Conservation (phyloP, 2,797 vertebrate genomes). For the Allobates femoralis region DNA sequence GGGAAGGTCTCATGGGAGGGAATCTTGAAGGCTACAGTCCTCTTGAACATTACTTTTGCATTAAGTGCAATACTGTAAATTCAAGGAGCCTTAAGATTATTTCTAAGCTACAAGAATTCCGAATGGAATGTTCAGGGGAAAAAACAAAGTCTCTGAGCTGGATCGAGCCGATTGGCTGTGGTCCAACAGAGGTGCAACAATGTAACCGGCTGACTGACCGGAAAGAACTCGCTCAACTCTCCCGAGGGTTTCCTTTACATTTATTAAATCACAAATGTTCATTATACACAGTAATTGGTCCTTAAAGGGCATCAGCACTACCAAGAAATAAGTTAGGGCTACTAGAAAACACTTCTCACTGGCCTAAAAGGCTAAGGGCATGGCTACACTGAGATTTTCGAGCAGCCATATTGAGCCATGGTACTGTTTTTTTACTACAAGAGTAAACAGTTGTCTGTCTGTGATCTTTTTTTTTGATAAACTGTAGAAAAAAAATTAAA, state of each 20-base stretch:
- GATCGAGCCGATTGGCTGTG: not conserved
- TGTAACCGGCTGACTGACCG: not conserved
- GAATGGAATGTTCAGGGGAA: not conserved
- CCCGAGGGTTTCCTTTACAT: not conserved
- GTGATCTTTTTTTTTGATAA: no score
- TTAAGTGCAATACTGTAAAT: slow-evolving; percentile 3
- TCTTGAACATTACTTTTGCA: not conserved
- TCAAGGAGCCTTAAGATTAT: not conserved
- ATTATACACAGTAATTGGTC: not conserved
- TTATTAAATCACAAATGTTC: not conserved
- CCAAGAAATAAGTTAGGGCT: not conserved
- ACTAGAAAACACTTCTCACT: not conserved
- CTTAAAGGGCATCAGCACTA: not conserved
- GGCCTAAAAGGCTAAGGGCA: not conserved
- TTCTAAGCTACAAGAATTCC: not conserved
- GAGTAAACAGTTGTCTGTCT: no score
- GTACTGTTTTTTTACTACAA: no score
- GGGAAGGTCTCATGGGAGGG: not conserved
- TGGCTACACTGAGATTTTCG: no score
- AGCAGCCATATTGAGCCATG: no score
- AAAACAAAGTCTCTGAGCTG: not conserved
- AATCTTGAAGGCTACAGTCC: not conserved
- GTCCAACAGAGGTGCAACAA: slow-evolving; percentile 5
- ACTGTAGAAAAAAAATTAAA: no score
- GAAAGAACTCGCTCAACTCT: not conserved